Percentiles rank a stretch among this genome's conserved stretches.
Evolutionary conservation across 1,140 invertebrate species (phyloP).

Genomic region (Drosophila littoralis): DNA sequence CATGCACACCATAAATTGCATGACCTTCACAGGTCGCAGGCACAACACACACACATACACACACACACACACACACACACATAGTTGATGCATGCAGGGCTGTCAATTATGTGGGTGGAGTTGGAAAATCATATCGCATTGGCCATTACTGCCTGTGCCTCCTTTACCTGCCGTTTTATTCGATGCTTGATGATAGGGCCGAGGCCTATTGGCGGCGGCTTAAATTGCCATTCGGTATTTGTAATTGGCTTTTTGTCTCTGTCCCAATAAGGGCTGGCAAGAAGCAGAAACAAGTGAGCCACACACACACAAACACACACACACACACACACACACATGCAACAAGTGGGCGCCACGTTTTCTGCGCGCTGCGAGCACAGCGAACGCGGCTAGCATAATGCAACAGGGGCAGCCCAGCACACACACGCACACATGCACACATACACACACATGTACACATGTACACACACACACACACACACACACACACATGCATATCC

Average conservation of each 20-base stretch:
- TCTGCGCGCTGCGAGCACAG: constrained; percentile 28
- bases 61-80: not conserved
- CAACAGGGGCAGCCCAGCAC: constrained; percentile 16
- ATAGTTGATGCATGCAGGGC: constrained; percentile 10
- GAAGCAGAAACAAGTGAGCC: constrained; percentile 3
- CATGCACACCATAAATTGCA: not conserved
- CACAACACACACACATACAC: too few species aligned
- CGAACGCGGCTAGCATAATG: constrained; percentile 55
- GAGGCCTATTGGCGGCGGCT: constrained; percentile 61
- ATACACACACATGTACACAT: constrained; percentile 5
- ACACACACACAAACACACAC: too few species aligned
- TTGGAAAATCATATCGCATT: constrained; percentile 73
- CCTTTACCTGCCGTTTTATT: constrained; percentile 46
- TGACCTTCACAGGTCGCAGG: constrained; percentile 3
- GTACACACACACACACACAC: constrained; percentile 5
- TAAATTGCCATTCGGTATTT: constrained; percentile 64
- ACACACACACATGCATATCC: constrained; percentile 26
- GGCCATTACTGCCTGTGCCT: constrained; percentile 54
- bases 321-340: not conserved
- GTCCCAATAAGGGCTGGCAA: constrained; percentile 25
- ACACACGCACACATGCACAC: constrained; percentile 9
- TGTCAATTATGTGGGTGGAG: constrained; percentile 76
- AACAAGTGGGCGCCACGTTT: constrained; percentile 54
- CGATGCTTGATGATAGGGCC: constrained; percentile 59
- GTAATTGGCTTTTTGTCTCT: constrained; percentile 73